Evolutionary conservation across 2,113 vertebrate species (phyloP).

Genomic region (Callopanchax toddi): DNA sequence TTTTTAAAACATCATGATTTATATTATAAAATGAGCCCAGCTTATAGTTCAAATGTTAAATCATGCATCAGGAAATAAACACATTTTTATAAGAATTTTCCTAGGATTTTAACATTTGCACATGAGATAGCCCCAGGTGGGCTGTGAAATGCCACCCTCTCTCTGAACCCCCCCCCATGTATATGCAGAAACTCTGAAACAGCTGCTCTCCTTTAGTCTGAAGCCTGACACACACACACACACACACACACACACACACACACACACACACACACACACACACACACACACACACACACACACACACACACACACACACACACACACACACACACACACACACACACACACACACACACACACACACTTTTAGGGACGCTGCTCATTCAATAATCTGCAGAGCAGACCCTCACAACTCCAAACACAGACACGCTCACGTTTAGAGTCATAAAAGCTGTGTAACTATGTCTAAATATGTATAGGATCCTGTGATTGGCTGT

Average conservation of each 20-base stretch:
- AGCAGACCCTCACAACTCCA: constrained; percentile 44
- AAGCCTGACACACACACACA: constrained; percentile 16
- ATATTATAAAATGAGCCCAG: too few relatives aligned
- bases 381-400: constrained; percentile 36
- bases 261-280: too few relatives aligned
- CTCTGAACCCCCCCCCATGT: constrained; percentile 18
- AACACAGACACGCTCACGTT: constrained; percentile 50
- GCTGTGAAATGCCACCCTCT: constrained; percentile 62
- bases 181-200: constrained; percentile 55
- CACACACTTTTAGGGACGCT: constrained; percentile 14
- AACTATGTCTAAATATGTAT: constrained; percentile 17
- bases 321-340: too few relatives aligned
- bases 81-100: too few relatives aligned
- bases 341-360: too few relatives aligned
- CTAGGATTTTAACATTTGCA: constrained; percentile 22
- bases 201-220: constrained; percentile 59
- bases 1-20: too few relatives aligned
- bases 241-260: not conserved
- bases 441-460: not conserved
- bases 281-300: too few relatives aligned
- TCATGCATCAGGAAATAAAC: too few relatives aligned
- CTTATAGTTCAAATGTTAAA: too few relatives aligned
- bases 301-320: too few relatives aligned
- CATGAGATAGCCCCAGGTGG: constrained; percentile 14
- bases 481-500: constrained; percentile 20